phyloP scores from a whole-genome alignment of 2,888 invertebrate species.

The Phasia obesa region DNA sequence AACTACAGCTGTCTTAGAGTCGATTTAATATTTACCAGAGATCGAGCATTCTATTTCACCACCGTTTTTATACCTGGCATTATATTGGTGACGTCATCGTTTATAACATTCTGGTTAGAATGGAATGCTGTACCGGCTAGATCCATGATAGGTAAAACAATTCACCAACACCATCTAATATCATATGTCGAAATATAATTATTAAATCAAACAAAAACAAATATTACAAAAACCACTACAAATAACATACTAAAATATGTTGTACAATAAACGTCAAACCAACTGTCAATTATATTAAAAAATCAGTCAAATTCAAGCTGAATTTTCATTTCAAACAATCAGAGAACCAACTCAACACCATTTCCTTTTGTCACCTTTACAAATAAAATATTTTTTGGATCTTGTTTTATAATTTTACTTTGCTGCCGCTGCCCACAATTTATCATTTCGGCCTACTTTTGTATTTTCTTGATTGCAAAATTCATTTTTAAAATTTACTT shows the following conservation, averaged over 20 bases:
- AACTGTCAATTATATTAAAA: slow-evolving; percentile 43
- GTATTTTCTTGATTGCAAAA: neutral
- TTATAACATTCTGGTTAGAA: slow-evolving; percentile 98
- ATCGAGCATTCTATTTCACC: slow-evolving; percentile 98
- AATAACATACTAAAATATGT: slow-evolving; percentile 24
- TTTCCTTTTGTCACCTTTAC: slow-evolving; percentile 27
- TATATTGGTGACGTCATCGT: slow-evolving; percentile 97
- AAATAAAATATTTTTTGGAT: slow-evolving; percentile 20
- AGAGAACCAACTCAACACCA: slow-evolving; percentile 47
- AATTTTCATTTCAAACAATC: slow-evolving; percentile 52
- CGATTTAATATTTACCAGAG: slow-evolving; percentile 96
- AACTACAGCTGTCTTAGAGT: slow-evolving; percentile 98
- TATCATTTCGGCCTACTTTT: neutral
- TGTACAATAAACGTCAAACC: slow-evolving; percentile 8
- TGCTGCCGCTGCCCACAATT: slow-evolving; percentile 22
- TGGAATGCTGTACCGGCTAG: slow-evolving; percentile 98
- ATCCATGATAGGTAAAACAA: slow-evolving; percentile 93
- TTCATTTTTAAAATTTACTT: slow-evolving; percentile 4
- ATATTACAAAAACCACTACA: slow-evolving; percentile 34
- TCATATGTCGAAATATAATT: slow-evolving; percentile 52
- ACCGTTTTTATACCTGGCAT: slow-evolving; percentile 98
- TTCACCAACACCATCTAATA: slow-evolving; percentile 56
- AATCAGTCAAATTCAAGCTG: slow-evolving; percentile 60
- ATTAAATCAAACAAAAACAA: slow-evolving; percentile 50
- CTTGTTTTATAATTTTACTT: slow-evolving; percentile 40